Base-by-base conservation (phyloP, 2,888 invertebrate genomes). In the Eristalinus sepulchralis region DNA sequence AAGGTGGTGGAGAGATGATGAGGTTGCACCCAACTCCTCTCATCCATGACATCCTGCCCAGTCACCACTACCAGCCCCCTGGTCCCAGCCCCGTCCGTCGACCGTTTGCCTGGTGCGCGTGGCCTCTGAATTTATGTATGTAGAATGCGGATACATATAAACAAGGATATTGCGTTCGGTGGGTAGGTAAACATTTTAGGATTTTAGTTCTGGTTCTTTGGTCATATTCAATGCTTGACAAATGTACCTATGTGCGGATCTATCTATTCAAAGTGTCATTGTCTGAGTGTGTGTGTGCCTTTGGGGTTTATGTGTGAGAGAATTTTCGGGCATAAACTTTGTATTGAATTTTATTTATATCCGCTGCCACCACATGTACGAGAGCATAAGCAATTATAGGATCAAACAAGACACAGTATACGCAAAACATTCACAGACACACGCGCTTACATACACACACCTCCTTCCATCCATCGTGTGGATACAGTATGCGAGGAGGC, bases 261-360 rank as follows among this genome's bases (percentile, higher is more conserved):
- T 83, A 60, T 67, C 71, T 39, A 77, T 77, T 71, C n/a, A 47
- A 10, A 67, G 10, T 72, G 72, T n/a, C 24, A 34, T 3, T 60
- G 71, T n/a, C n/a, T n/a, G n/a, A n/a, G n/a, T 85, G 77, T 77
- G 82, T 72, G n/a, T 8, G 1, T 6, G 47, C 11, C 4, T 2
- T 13, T 2, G 8, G 47, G 17, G 47, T 5, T 2, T 47, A 17
- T 17, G 47, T 47, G 47, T 39, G 39, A 39, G 76, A 62, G 34
- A 85, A 72, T 67, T 82, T 85, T 85, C 39, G 82, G 82, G 77
- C 63, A 77, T 73, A 77, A 84, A 66, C 72, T 85, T 85, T 81
- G 85, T 70, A 83, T 86, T 86, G 83, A 83, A 86, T 86, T 86
- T 86, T 86, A 85, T 85, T 85, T 85, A 85, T 85, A 82, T 85